Percentiles rank a stretch among this genome's conserved stretches.
These are phyloP conservation scores for Grus americana DNA, from an alignment of 2,113 vertebrate species.

Conservation along the genomic window DNA sequence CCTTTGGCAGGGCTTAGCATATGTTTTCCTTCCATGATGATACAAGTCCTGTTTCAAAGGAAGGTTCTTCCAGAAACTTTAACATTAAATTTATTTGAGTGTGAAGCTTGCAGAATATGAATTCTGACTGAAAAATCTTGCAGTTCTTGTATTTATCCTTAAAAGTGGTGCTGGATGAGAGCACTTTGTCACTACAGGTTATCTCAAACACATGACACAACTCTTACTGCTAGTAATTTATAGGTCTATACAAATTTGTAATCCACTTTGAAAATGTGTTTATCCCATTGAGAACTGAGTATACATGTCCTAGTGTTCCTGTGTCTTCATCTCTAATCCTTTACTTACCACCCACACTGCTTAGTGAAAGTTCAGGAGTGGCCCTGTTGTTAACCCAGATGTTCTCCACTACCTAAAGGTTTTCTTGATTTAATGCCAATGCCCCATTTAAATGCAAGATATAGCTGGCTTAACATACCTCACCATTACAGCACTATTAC, in stretches of 20 bases:
- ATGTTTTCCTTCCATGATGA: background rate
- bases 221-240: background rate
- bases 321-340: background rate
- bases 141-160: background rate
- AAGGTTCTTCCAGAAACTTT: background rate
- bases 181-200: background rate
- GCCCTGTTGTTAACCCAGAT: background rate
- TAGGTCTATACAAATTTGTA: background rate
- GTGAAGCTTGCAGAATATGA: background rate
- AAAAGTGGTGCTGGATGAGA: background rate
- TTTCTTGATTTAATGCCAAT: background rate
- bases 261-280: background rate
- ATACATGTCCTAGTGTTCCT: background rate
- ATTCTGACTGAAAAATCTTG: background rate
- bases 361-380: background rate
- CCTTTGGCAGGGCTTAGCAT: background rate
- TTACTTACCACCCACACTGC: background rate
- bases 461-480: background rate
- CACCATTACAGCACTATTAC: background rate
- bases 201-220: background rate
- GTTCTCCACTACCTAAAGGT: background rate
- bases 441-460: background rate
- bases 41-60: background rate
- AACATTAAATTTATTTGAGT: background rate
- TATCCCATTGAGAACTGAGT: background rate